Base-by-base conservation (phyloP, 2,113 vertebrate species). In the Trogon melanurus region DNA sequence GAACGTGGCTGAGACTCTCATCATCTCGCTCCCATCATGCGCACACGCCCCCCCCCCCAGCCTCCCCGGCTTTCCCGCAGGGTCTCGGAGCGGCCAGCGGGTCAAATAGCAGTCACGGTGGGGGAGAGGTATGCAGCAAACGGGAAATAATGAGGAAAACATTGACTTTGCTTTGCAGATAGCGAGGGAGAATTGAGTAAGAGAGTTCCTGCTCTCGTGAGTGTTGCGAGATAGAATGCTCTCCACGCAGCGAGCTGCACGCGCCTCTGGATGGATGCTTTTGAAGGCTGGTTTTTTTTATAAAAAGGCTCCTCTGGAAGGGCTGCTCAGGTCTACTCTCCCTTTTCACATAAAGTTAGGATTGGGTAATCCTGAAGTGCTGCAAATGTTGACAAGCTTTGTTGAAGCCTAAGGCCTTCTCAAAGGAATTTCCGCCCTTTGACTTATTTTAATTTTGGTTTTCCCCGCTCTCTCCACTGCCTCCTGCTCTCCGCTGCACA, bases 321-420 rank as follows among this genome's bases (percentile, higher is more conserved):
- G 94, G 71, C 76, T 61, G 82, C 76, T 73, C 74, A 87, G 87
- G 54, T 61, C 79, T 94, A 32, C 90, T 92, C 78, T 78, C 88
- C 79, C 75, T 79, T 79, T 79, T 38, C 61, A 78, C 91, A 87
- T 65, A 73, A 78, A 89, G 85, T 82, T 81, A 29, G 53, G 41
- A 70, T 87, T 90, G 94, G 93, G 91, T 94, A 96, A 91, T 94
- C 67, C 34, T 65, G 54, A 96, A 96, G 93, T 86, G 86, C 93
- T 95, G 95, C 84, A 87, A 96, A 96, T 95, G 70, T 83, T 51
- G 92, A 91, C 96, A 70, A 84, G 93, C 92, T 96, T 89, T 97
- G 87, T 94, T 98, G 97, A 97, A 98, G 98, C 91, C 94, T 87
- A 74, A 92, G 96, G 95, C 94, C 61, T 75, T 91, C 87, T 92